Percentiles rank a stretch among this genome's conserved stretches.
phyloP scores from a whole-genome alignment of 2,888 invertebrate genomes.

The Drosophila meridiana region DNA sequence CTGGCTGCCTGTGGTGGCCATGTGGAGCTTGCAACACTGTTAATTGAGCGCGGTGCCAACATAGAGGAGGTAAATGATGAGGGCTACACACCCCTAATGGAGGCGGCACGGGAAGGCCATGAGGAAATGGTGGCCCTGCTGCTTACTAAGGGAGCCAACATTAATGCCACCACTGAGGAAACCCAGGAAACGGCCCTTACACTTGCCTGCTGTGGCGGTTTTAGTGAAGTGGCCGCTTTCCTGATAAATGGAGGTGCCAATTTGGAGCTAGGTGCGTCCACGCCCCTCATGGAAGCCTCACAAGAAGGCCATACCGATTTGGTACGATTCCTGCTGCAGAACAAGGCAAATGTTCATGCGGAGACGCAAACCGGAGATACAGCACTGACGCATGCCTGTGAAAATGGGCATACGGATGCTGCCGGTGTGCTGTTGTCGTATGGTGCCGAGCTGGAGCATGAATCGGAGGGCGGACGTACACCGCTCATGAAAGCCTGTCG shows the following conservation, averaged over 20 bases:
- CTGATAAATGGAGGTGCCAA: constrained; percentile 97
- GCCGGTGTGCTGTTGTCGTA: constrained; percentile 95
- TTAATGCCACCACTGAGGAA: constrained; percentile 99
- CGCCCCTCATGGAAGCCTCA: constrained; percentile 99
- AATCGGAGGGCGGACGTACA: constrained; percentile 98
- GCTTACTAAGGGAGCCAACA: constrained; percentile 96
- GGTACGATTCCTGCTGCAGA: constrained; percentile 92
- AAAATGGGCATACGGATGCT: constrained; percentile 99
- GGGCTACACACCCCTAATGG: constrained; percentile 99
- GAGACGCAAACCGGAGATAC: constrained; percentile 98
- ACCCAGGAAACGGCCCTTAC: constrained; percentile 98
- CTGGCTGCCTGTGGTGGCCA: constrained; percentile 99
- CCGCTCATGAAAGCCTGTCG: constrained; percentile 99
- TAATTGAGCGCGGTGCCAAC: constrained; percentile 98
- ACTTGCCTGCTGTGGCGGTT: constrained; percentile 97
- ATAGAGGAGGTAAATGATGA: constrained; percentile 99
- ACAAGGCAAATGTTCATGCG: constrained; percentile 95
- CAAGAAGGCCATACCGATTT: constrained; percentile 98
- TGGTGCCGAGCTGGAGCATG: constrained; percentile 97
- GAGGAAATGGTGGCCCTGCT: constrained; percentile 98
- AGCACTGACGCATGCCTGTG: constrained; percentile 98
- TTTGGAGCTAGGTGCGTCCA: constrained; percentile 96
- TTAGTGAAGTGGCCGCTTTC: constrained; percentile 97
- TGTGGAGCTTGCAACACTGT: constrained; percentile 97
- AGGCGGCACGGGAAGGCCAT: constrained; percentile 99